These are phyloP conservation scores for Cephus pygmeus DNA, from an alignment of 2,888 invertebrate genomes.

Conservation along the genomic window DNA sequence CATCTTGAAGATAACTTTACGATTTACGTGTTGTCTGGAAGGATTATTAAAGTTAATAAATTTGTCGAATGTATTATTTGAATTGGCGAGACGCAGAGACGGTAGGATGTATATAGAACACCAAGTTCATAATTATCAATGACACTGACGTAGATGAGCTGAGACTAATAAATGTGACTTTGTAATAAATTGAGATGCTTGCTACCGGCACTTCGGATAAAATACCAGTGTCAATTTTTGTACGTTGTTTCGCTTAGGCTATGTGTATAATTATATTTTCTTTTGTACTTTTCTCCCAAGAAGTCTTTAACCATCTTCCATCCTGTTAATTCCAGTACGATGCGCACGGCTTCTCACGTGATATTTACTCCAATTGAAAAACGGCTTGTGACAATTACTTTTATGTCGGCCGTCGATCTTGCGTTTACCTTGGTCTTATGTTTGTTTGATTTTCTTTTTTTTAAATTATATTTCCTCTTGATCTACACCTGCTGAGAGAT, in stretches of 20 bases:
- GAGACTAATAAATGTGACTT: conserved; percentile 59
- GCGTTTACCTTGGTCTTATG: neutral
- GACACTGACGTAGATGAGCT: conserved; percentile 50
- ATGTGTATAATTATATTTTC: neutral
- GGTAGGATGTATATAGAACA: conserved; percentile 58
- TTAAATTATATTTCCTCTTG: neutral
- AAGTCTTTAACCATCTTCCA: neutral
- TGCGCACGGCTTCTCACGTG: neutral
- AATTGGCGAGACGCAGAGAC: conserved; percentile 20
- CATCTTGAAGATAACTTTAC: no score
- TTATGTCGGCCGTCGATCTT: neutral
- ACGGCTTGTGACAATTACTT: neutral
- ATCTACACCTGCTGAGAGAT: neutral
- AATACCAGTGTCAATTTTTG: neutral
- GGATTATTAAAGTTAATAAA: neutral
- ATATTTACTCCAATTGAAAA: neutral
- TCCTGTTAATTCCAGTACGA: neutral
- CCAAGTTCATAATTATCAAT: conserved; percentile 52
- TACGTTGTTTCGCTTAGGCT: neutral
- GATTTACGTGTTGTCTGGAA: neutral
- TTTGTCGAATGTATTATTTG: conserved; percentile 32
- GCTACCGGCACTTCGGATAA: neutral
- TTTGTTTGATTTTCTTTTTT: neutral
- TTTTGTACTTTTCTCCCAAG: neutral
- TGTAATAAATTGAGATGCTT: conserved; percentile 45